Percentiles rank a stretch among this genome's conserved stretches.
Evolutionary conservation across 2,888 invertebrate genomes (phyloP).

Genomic region (Sphaerolaimus hirsutus): DNA sequence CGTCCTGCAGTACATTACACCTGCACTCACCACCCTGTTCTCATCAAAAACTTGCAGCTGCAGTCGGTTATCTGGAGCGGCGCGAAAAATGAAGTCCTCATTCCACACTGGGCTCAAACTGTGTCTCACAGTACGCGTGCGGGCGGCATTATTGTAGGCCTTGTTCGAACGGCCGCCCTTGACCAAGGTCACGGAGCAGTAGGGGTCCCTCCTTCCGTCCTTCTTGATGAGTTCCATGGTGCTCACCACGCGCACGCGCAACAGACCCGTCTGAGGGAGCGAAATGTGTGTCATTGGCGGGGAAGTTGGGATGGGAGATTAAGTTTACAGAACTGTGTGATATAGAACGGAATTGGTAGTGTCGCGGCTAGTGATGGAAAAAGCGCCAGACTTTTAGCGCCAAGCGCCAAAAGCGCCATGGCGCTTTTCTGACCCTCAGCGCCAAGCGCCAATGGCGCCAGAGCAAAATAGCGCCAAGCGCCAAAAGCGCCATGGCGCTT

Average conservation of each 20-base stretch:
- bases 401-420: no score
- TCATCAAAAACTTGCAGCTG: constrained; percentile 58
- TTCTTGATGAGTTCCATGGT: constrained; percentile 82
- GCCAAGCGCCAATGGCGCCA: no score
- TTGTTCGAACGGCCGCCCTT: constrained; percentile 38
- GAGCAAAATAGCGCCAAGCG: no score
- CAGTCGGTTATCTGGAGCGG: constrained; percentile 65
- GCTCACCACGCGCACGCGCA: constrained; percentile 58
- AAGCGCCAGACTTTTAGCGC: no score
- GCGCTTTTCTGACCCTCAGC: no score
- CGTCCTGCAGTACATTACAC: no score
- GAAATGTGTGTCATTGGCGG: no score
- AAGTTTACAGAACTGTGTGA: no score
- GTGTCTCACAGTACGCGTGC: constrained; percentile 90
- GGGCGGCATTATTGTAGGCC: constrained; percentile 48
- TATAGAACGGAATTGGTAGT: no score
- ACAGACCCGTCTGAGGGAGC: constrained; percentile 55
- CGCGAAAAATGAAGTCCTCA: constrained; percentile 83
- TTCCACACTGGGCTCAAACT: constrained; percentile 90
- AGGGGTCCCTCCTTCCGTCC: constrained; percentile 96
- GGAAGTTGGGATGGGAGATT: no score
- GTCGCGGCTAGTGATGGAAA: no score
- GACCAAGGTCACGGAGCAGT: constrained; percentile 74
- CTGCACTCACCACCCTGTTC: constrained; percentile 47
- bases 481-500: no score